A percentile compares a stretch with the other conserved stretches of the same genome.
phyloP scores from a whole-genome alignment of 1,140 invertebrate species.

The Arion vulgaris region DNA sequence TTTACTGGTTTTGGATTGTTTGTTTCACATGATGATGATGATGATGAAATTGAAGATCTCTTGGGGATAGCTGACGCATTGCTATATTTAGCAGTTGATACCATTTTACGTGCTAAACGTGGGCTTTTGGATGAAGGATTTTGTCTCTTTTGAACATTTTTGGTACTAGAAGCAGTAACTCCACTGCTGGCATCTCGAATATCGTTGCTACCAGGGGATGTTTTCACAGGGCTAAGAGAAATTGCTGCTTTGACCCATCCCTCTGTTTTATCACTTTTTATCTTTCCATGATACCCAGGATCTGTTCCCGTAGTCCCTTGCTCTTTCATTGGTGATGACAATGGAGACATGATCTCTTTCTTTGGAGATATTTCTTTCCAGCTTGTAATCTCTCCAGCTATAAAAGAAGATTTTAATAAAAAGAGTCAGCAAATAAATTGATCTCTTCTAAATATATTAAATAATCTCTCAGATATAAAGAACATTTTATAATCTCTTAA shows the following conservation, averaged over 20 bases:
- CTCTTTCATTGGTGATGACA: conserved; percentile 21
- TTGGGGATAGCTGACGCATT: background rate
- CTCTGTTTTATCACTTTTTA: background rate
- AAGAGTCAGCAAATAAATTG: background rate
- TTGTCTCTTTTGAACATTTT: conserved; percentile 26
- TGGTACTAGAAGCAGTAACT: background rate
- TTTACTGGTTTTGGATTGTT: conserved; percentile 5
- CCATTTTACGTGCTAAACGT: conserved; percentile 23
- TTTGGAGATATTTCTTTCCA: conserved; percentile 57
- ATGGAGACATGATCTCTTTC: conserved; percentile 34
- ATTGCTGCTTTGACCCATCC: conserved; percentile 6
- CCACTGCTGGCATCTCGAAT: background rate
- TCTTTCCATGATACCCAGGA: conserved; percentile 23
- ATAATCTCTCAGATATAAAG: too few species aligned
- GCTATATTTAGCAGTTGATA: conserved; percentile 23
- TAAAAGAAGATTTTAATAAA: background rate
- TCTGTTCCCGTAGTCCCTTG: conserved; percentile 35
- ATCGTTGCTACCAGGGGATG: conserved; percentile 26
- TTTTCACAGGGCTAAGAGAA: conserved; percentile 36
- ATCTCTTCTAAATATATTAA: too few species aligned
- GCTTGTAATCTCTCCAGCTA: conserved; percentile 40
- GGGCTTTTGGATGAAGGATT: conserved; percentile 32
- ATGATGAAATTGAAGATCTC: conserved; percentile 6
- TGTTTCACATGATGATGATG: conserved; percentile 30
- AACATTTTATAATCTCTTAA: too few species aligned